phyloP scores from a whole-genome alignment of 92 coral and sea anemone genomes.

The Actinostola sp. region DNA sequence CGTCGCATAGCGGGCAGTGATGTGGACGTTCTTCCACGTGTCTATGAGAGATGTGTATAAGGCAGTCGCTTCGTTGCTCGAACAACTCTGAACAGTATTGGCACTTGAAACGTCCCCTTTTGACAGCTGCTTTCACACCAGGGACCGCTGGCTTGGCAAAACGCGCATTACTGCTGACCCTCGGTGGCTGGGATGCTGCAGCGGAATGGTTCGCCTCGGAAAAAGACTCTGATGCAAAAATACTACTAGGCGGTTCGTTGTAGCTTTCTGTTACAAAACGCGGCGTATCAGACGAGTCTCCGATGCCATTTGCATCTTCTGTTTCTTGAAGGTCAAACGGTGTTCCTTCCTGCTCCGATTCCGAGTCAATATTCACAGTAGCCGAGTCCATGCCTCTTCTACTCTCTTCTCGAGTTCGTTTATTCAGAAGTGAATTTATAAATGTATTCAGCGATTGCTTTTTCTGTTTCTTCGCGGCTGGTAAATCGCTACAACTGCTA shows the following conservation, averaged over 20 bases:
- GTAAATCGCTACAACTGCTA: not conserved
- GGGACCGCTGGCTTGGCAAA: not conserved
- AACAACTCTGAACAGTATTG: constrained; percentile 17
- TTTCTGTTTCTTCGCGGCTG: constrained; percentile 1
- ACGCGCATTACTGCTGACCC: too few relatives aligned
- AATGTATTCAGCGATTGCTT: constrained; percentile 2
- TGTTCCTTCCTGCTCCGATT: not conserved
- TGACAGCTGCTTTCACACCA: not conserved
- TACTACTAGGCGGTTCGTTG: not conserved
- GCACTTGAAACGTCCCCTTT: constrained; percentile 19
- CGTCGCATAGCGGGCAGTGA: constrained; percentile 22
- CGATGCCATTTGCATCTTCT: too few relatives aligned
- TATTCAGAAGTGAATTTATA: not conserved
- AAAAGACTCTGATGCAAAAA: not conserved
- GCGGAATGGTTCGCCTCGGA: not conserved
- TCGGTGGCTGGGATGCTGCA: not conserved
- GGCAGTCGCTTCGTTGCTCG: constrained; percentile 15
- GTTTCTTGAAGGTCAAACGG: too few relatives aligned
- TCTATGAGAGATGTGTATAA: constrained; percentile 17
- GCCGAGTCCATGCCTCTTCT: not conserved
- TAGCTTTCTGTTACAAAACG: not conserved
- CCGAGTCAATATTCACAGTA: not conserved
- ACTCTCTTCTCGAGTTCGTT: not conserved
- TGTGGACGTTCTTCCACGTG: constrained; percentile 21
- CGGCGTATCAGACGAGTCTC: not conserved